Conservation (phyloP, 2,797 vertebrate species). For the Syncerus caffer region DNA sequence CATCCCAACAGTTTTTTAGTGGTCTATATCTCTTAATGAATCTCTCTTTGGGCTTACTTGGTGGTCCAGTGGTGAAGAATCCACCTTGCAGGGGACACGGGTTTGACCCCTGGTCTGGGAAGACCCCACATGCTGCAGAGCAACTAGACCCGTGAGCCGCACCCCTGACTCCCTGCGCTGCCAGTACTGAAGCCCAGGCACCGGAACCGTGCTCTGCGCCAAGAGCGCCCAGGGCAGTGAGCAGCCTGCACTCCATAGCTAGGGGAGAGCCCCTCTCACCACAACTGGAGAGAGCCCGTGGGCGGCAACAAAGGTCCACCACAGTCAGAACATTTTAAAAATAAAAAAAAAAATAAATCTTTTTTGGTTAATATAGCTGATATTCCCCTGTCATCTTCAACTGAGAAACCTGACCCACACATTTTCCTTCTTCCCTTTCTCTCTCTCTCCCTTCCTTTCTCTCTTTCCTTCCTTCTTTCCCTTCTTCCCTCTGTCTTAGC, state of each 20-base stretch:
- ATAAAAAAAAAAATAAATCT: background rate
- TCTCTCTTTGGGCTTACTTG: background rate
- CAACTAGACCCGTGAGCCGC: background rate
- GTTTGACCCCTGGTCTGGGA: background rate
- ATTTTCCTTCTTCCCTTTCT: background rate
- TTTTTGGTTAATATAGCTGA: background rate
- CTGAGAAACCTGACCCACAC: background rate
- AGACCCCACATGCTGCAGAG: background rate
- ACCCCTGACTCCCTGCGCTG: accelerated
- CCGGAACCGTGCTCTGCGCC: background rate
- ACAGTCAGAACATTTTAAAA: background rate
- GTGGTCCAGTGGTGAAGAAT: background rate
- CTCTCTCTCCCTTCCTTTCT: background rate
- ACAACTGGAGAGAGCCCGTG: background rate
- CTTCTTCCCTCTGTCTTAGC: background rate
- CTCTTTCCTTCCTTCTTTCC: background rate
- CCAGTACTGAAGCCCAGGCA: background rate
- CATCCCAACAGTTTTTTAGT: background rate
- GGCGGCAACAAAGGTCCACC: background rate
- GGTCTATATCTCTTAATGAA: background rate
- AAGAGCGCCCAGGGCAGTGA: background rate
- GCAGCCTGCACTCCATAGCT: accelerated
- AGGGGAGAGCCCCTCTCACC: background rate
- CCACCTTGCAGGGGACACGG: background rate
- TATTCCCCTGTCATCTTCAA: background rate